Conservation (phyloP, 2,888 invertebrate species). For the Drosophila tanythrix region DNA sequence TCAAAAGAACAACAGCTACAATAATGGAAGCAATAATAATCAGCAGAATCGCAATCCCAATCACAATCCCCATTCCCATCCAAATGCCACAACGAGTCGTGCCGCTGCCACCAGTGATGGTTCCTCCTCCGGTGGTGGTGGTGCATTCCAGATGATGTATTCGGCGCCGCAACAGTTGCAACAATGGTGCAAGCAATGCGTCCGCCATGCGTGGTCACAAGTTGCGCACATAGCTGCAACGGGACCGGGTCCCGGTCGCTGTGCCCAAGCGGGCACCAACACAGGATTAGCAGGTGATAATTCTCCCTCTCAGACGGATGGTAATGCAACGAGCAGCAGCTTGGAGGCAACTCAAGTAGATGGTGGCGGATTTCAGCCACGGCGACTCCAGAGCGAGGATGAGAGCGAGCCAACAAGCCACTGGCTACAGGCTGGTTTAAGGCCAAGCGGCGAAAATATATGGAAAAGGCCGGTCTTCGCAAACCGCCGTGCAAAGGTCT, state of each 20-base stretch:
- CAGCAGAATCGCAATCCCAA: constrained; percentile 15
- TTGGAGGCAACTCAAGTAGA: constrained; percentile 23
- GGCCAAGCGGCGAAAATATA: not conserved
- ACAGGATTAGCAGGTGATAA: constrained; percentile 3
- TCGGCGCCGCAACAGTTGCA: constrained; percentile 36
- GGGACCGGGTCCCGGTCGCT: constrained; percentile 43
- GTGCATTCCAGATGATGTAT: constrained; percentile 3
- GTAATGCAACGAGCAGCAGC: not conserved
- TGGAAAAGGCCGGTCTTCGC: constrained; percentile 19
- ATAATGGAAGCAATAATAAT: constrained; percentile 20
- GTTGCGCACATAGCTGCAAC: constrained; percentile 68
- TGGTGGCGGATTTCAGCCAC: constrained; percentile 13
- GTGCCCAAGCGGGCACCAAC: constrained; percentile 22
- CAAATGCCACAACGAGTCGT: not conserved
- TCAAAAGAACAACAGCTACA: constrained; percentile 40
- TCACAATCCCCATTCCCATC: constrained; percentile 3
- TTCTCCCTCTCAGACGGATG: not conserved
- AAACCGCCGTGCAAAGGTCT: constrained; percentile 38
- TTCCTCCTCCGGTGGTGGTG: not conserved
- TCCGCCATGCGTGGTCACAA: constrained; percentile 56
- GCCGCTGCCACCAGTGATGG: not conserved
- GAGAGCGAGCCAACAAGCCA: not conserved
- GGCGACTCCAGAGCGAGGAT: not conserved
- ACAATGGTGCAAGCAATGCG: constrained; percentile 43
- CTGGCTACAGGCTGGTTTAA: not conserved